phyloP scores from a whole-genome alignment of 2,888 invertebrate species.

The Tenthredo distinguenda region DNA sequence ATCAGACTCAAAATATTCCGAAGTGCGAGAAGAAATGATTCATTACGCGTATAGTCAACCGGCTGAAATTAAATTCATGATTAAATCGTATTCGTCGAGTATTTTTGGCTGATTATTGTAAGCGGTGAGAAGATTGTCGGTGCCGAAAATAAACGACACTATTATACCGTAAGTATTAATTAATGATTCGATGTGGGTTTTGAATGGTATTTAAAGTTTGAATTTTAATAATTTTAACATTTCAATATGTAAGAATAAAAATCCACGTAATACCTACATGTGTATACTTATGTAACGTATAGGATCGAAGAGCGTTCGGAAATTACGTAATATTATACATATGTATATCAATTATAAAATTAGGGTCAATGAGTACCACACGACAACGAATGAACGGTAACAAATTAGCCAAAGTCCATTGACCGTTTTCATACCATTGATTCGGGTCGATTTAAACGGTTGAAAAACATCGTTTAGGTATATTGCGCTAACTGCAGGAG shows the following conservation, averaged over 20 bases:
- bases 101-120: neutral
- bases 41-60: conserved; percentile 16
- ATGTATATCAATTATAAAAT: neutral
- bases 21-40: conserved; percentile 5
- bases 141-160: neutral
- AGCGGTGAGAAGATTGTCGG: neutral
- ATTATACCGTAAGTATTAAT: neutral
- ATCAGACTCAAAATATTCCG: neutral
- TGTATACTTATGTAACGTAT: neutral
- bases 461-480: neutral
- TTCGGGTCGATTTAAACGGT: neutral
- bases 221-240: neutral
- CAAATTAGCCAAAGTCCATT: conserved; percentile 23
- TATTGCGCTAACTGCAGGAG: neutral
- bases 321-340: neutral
- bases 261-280: neutral
- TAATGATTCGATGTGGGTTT: neutral
- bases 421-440: neutral
- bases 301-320: neutral
- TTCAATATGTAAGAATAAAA: neutral
- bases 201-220: neutral
- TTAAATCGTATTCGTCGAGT: neutral
- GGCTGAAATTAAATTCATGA: conserved; percentile 8
- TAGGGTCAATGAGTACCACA: neutral
- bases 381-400: neutral